Evolutionary conservation across 2,888 invertebrate genomes (phyloP), one percentile per base, ranked within the genome.

Genomic region (Myathropa florea): DNA sequence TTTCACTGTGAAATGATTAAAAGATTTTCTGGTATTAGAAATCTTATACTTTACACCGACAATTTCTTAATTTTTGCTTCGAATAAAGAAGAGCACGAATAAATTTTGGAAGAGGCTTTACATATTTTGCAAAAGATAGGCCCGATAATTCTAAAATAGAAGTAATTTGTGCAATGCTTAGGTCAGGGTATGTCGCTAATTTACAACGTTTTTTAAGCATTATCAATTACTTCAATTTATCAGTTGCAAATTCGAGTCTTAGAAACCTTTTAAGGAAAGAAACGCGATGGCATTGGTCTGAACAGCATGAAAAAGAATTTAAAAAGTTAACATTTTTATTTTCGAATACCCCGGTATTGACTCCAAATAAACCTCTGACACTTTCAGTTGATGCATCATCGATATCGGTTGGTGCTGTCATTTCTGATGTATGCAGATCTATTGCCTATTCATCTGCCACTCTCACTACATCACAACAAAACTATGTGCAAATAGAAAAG

Each of bases 401-500:
- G 57, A 68, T 14, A 36, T 72, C 81, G 9, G 64, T 85, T 14
- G 85, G 82, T 10, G 78, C 81, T 9, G 77, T 67, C 1, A 86
- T 86, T 57, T 65, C 57, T 6, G 75, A 78, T 57, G 67, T 30
- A 0, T 26, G 18, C n/a, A 55, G 36, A 14, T 71, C 82, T 2
- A 88, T 84, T 18, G 73, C 57, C 3, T 79, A 79, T 24, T 77
- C 79, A 21, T 82, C 82, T 14, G 68, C 63, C 3, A 82, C 82
- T 3, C 64, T 86, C 1, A 83, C 77, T 23, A 33, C 64, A 6
- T 26, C 73, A 14, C 73, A 88, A 46, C 39, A 67, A 53, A 85
- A 78, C 46, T 88, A 88, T 72, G 77, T 78, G 2, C 70, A 82
- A 71, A 88, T 83, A n/a, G 79, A 88, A 39, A 88, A 88, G 46